Conservation (phyloP, 1,140 invertebrate genomes). For the Lithobius niger region DNA sequence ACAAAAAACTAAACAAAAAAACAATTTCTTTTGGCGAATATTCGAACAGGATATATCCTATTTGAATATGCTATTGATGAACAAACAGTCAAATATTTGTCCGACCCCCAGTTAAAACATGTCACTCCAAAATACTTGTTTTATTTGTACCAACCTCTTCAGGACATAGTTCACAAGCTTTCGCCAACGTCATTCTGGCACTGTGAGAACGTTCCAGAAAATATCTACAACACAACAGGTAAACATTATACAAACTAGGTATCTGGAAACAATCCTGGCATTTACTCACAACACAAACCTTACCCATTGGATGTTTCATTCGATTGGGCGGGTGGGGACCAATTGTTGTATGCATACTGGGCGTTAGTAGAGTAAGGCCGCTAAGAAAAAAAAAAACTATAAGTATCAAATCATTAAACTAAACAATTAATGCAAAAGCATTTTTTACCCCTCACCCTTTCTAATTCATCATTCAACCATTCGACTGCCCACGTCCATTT, state of each 20-base stretch:
- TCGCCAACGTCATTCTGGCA: conserved; percentile 74
- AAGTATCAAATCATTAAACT: neutral
- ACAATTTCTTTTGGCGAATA: no score
- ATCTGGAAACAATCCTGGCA: no score
- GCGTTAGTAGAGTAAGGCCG: conserved; percentile 41
- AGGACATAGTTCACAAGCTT: conserved; percentile 65
- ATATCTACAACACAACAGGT: conserved; percentile 39
- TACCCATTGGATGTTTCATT: conserved; percentile 85
- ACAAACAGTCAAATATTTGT: no score
- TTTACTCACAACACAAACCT: conserved; percentile 9
- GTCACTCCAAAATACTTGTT: no score
- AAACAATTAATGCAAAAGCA: neutral
- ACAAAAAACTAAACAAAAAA: no score
- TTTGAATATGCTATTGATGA: no score
- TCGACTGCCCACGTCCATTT: conserved; percentile 80
- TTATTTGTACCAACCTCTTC: conserved; percentile 58
- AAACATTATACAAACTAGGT: neutral
- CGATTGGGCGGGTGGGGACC: conserved; percentile 84
- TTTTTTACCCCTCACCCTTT: conserved; percentile 31
- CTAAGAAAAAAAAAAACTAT: conserved; percentile 28
- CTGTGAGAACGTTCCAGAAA: conserved; percentile 87
- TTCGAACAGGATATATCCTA: no score
- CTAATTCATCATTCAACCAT: conserved; percentile 90
- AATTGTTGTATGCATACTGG: conserved; percentile 73
- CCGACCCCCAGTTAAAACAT: no score